Conservation (phyloP, 92 coral and sea anemone genomes). For the Hydrozoanthus gracilis region DNA sequence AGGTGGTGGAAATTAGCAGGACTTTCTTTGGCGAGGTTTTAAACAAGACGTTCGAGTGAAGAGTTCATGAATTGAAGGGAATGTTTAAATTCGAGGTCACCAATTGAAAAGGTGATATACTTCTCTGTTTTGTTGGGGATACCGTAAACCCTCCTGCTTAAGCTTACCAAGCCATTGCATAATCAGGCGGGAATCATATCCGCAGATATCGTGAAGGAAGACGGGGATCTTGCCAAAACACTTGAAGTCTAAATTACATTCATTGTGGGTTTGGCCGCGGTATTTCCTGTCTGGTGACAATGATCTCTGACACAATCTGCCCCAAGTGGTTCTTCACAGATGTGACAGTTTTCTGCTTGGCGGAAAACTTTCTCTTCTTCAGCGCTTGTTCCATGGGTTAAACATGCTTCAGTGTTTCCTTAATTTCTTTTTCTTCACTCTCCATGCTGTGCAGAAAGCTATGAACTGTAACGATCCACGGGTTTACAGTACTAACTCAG, state of each 20-base stretch:
- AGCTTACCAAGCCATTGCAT: conserved; percentile 56
- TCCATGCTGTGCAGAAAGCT: conserved; percentile 35
- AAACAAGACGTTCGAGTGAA: no score
- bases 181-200: conserved; percentile 59
- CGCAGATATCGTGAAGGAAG: background rate
- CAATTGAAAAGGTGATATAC: no score
- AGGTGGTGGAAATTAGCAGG: no score
- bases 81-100: no score
- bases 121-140: no score
- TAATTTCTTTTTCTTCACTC: conserved; percentile 35
- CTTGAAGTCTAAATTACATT: conserved; percentile 34
- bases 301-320: conserved; percentile 34
- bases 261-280: background rate
- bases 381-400: conserved; percentile 1
- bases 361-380: conserved; percentile 36
- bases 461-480: conserved; percentile 35
- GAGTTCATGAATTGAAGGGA: no score
- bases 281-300: background rate
- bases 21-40: no score
- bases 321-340: background rate
- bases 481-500: background rate
- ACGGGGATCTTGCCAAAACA: background rate
- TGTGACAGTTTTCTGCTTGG: conserved; percentile 6
- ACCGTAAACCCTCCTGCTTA: no score
- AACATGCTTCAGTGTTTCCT: conserved; percentile 31